Conservation (phyloP, 1,140 invertebrate genomes). For the Aphelinus atriplicis region DNA sequence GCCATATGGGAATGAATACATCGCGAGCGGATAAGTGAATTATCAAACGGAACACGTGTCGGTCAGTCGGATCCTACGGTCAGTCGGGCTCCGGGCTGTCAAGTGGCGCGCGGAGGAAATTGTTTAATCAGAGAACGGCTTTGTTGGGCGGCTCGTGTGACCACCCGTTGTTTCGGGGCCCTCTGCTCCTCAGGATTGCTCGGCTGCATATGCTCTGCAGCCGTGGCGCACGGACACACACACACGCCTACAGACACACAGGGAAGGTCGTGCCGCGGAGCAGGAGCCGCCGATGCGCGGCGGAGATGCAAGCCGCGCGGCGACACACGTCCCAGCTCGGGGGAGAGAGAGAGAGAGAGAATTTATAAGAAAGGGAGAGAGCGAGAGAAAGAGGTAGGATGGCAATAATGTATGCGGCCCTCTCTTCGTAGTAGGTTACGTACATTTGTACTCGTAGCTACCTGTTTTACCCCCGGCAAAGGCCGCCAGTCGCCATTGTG, state of each 20-base stretch:
- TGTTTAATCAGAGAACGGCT: slow-evolving; percentile 31
- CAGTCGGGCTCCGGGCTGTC: background rate
- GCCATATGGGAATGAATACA: too few relatives aligned
- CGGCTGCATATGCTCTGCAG: background rate
- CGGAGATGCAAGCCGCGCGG: slow-evolving; percentile 12
- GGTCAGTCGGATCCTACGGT: background rate
- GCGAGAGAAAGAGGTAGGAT: background rate
- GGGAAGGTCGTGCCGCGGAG: too few relatives aligned
- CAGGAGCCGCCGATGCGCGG: background rate
- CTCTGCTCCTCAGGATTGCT: background rate
- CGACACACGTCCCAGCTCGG: background rate
- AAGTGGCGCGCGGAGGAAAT: slow-evolving; percentile 25
- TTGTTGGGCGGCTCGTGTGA: slow-evolving; percentile 16
- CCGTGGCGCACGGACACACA: too few relatives aligned
- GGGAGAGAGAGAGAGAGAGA: background rate
- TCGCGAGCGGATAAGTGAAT: too few relatives aligned
- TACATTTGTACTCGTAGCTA: slow-evolving; percentile 47
- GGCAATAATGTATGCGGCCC: slow-evolving; percentile 38
- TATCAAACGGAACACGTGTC: background rate
- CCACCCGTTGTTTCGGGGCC: slow-evolving; percentile 35
- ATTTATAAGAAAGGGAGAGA: background rate
- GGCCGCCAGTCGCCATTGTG: slow-evolving; percentile 50
- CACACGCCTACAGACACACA: too few relatives aligned
- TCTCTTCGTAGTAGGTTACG: slow-evolving; percentile 30
- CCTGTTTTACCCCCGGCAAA: slow-evolving; percentile 56